Evolutionary conservation across 2,797 vertebrate genomes (phyloP), one percentile per base, ranked within the genome.

Genomic region (Gobionotothen gibberifrons): DNA sequence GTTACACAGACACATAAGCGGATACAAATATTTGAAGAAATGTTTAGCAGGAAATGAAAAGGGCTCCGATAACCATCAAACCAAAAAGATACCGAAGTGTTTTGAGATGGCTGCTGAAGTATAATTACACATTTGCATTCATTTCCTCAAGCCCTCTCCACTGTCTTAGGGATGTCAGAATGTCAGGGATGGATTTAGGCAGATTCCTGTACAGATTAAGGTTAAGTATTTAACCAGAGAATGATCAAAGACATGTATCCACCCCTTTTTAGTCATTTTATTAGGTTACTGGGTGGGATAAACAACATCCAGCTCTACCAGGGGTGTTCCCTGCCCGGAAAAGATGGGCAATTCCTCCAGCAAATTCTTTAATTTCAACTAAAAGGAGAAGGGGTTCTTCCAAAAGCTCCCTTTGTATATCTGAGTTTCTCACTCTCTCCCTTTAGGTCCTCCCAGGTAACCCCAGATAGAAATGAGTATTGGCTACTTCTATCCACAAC

Each of bases 11-110:
- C 64, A 63, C 64, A 73, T 49, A 74, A 74, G 67, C 63, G 44
- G 19, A 71, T 40, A 67, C 54, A 80, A 78, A 80, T 76, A 69
- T 72, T 59, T 49, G 68, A 44, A 59, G 54, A 58, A 61, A 47
- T 21, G 56, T 68, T 72, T 40, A 16, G 29, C 84, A 90, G 91
- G 85, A 92, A 91, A 92, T 90, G 66, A 87, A 61, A 90, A 79
- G 42, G 62, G 54, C 40, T 43, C 60, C 2, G 88, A 88, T 87
- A 87, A 85, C 78, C 69, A 88, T 90, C 86, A n/a, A 68, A 54
- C 63, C 65, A 59, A 57, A 42, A 57, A 62, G 39, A 32, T 54
- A 6, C 56, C 75, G 53, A 57, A 6, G 79, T 36, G 66, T 72
- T 72, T 17, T 54, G 60, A 36, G 32, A 80, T 76, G 49, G 75